Evolutionary conservation across 1,140 invertebrate genomes (phyloP).

Genomic region (Orius laevigatus): DNA sequence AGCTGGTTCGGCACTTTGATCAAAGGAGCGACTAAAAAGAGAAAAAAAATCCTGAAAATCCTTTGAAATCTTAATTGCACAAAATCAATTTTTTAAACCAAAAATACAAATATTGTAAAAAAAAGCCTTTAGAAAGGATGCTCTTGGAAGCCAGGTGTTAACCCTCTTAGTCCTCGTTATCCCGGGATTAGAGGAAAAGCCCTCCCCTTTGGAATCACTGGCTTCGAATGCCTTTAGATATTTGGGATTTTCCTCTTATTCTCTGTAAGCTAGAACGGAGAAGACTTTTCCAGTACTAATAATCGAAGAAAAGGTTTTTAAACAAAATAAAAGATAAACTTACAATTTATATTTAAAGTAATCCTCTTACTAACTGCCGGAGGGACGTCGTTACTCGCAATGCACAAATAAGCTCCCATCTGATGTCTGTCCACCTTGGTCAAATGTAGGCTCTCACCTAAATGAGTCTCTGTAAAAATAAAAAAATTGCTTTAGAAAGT

Average conservation of each 20-base stretch:
- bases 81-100: neutral
- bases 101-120: neutral
- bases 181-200: neutral
- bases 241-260: neutral
- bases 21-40: conserved; percentile 51
- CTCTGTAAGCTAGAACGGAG: neutral
- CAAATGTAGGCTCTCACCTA: conserved; percentile 57
- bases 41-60: no score
- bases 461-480: conserved; percentile 38
- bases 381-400: conserved; percentile 76
- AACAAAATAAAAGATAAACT: conserved; percentile 29
- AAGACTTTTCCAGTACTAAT: no score
- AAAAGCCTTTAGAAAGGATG: neutral
- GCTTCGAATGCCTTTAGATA: neutral
- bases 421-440: conserved; percentile 59
- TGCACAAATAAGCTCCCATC: conserved; percentile 76
- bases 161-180: neutral
- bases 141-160: neutral
- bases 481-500: no score
- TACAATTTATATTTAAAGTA: conserved; percentile 72
- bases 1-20: conserved; percentile 70
- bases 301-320: no score
- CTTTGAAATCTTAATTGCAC: neutral
- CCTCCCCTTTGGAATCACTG: neutral
- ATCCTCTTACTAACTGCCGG: conserved; percentile 75